Percentiles rank a stretch among this genome's conserved stretches.
Conservation (phyloP, 2,113 vertebrate species). For the Danionella cerebrum region DNA sequence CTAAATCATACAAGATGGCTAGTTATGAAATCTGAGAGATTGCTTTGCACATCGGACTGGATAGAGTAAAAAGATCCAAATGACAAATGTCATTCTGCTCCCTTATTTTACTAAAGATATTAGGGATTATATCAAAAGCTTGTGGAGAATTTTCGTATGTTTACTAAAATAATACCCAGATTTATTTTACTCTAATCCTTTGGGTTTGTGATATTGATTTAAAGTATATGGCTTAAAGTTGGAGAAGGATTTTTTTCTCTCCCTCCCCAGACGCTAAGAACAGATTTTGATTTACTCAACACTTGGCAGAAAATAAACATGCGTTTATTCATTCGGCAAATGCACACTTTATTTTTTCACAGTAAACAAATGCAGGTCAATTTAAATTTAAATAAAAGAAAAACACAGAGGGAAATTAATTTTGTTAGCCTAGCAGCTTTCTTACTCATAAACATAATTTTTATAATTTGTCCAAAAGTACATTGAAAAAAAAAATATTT, state of each 20-base stretch:
- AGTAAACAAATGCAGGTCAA: too few relatives aligned
- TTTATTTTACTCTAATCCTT: slow-evolving; percentile 53
- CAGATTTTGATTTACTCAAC: not conserved
- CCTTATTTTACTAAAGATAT: slow-evolving; percentile 44
- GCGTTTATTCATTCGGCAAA: too few relatives aligned
- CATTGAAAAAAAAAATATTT: too few relatives aligned
- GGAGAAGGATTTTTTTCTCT: slow-evolving; percentile 16
- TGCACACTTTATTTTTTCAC: too few relatives aligned
- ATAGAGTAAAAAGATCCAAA: not conserved
- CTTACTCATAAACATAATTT: too few relatives aligned
- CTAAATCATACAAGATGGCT: too few relatives aligned
- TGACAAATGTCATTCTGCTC: slow-evolving; percentile 11
- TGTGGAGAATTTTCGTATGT: slow-evolving; percentile 56
- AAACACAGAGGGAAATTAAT: too few relatives aligned
- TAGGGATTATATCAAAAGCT: slow-evolving; percentile 45
- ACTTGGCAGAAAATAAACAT: too few relatives aligned
- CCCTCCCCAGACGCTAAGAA: not conserved
- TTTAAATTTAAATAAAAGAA: too few relatives aligned
- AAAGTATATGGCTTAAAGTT: slow-evolving; percentile 45
- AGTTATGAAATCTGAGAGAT: not conserved
- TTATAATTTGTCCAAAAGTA: too few relatives aligned
- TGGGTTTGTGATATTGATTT: slow-evolving; percentile 59
- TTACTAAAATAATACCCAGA: slow-evolving; percentile 60
- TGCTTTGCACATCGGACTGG: slow-evolving; percentile 15
- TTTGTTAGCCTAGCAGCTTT: too few relatives aligned